Conservation (phyloP, 2,113 vertebrate species). For the Xyliphius kryptos region DNA sequence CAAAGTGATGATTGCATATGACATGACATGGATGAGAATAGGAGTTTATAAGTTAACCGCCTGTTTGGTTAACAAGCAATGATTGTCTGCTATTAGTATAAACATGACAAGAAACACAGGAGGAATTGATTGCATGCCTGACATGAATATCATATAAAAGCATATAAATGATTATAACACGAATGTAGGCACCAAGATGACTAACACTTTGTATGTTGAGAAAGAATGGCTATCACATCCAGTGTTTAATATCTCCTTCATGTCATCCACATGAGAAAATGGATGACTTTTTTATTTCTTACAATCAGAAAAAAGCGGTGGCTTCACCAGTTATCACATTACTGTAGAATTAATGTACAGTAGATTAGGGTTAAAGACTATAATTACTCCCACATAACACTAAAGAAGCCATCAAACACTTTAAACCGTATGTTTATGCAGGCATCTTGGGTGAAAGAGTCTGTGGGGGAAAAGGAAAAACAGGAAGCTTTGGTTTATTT, state of each 20-base stretch:
- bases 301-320: conserved; percentile 11
- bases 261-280: conserved; percentile 8
- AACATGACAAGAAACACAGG: too few species aligned
- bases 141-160: too few species aligned
- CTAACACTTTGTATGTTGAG: conserved; percentile 8
- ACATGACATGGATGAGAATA: neutral
- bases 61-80: too few species aligned
- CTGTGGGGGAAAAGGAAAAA: too few species aligned
- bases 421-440: conserved; percentile 7
- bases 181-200: conserved; percentile 7
- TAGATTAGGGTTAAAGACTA: too few species aligned
- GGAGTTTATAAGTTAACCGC: too few species aligned
- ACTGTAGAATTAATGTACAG: too few species aligned
- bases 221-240: conserved; percentile 5
- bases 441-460: too few species aligned
- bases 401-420: conserved; percentile 1
- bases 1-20: too few species aligned
- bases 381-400: conserved; percentile 15
- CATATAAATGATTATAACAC: conserved; percentile 10
- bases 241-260: conserved; percentile 3
- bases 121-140: too few species aligned
- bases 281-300: conserved; percentile 20
- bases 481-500: too few species aligned
- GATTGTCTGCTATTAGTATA: too few species aligned
- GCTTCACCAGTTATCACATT: conserved; percentile 27